Evolutionary conservation across 2,797 vertebrate species (phyloP).

Genomic region (Sebastes minor): DNA sequence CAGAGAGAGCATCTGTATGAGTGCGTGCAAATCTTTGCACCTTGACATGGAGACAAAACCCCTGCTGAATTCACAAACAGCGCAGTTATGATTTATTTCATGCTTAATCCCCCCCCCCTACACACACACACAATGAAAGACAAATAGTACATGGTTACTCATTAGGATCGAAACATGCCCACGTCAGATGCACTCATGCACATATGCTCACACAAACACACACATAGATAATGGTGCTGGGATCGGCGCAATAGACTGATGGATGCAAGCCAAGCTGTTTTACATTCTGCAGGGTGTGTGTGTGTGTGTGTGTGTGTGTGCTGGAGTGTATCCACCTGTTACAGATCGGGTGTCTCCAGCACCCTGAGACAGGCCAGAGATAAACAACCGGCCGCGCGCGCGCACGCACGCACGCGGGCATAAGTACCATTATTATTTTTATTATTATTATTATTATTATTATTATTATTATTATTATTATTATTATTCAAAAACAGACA

Average conservation of each 20-base stretch:
- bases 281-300: constrained; percentile 54
- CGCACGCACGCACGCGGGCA: too few relatives aligned
- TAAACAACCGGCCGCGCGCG: constrained; percentile 49
- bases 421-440: too few relatives aligned
- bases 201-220: neutral
- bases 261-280: constrained; percentile 54
- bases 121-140: neutral
- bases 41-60: constrained; percentile 13
- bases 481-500: too few relatives aligned
- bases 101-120: neutral
- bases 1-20: constrained; percentile 3
- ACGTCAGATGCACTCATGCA: neutral
- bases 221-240: constrained; percentile 6
- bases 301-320: constrained; percentile 28
- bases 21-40: constrained; percentile 9
- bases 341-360: constrained; percentile 65
- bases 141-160: constrained; percentile 20
- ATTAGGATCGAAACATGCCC: constrained; percentile 20
- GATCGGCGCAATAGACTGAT: constrained; percentile 49
- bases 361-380: constrained; percentile 66
- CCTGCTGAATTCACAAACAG: neutral
- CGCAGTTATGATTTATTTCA: constrained; percentile 8
- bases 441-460: too few relatives aligned
- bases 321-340: constrained; percentile 73
- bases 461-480: too few relatives aligned